phyloP scores from a whole-genome alignment of 2,113 vertebrate species.

The Xiphorhynchus elegans region DNA sequence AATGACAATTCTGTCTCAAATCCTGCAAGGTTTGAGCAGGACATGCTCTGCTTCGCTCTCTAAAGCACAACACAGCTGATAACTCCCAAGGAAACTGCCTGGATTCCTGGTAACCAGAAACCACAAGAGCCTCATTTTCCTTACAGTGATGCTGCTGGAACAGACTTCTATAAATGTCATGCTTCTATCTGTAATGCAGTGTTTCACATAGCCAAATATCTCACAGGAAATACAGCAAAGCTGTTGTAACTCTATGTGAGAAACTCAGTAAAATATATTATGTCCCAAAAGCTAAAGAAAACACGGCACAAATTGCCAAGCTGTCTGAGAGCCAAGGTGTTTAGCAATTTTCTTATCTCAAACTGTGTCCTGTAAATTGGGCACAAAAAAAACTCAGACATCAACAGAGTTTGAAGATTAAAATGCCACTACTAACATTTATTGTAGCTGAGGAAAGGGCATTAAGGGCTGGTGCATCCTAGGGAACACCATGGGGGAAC shows the following conservation, averaged over 20 bases:
- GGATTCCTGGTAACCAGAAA: neutral
- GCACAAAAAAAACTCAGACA: neutral
- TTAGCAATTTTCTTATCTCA: neutral
- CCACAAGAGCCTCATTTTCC: neutral
- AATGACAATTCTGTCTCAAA: neutral
- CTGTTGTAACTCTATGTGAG: neutral
- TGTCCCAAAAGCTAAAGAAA: neutral
- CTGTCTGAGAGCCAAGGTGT: neutral
- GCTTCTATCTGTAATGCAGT: neutral
- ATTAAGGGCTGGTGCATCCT: neutral
- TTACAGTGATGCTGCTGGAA: neutral
- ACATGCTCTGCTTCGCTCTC: rapidly evolving
- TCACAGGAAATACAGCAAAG: neutral
- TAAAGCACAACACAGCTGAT: neutral
- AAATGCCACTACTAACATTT: neutral
- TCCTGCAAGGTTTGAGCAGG: neutral
- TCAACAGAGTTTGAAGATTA: neutral
- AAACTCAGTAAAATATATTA: neutral
- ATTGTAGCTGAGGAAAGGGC: neutral
- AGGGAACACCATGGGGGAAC: neutral
- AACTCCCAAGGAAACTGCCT: neutral
- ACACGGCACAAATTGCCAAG: neutral
- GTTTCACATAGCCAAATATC: neutral
- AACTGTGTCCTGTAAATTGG: neutral
- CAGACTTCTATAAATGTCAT: neutral